Evolutionary conservation across 1,140 invertebrate genomes (phyloP).

Genomic region (Tachypleus tridentatus): DNA sequence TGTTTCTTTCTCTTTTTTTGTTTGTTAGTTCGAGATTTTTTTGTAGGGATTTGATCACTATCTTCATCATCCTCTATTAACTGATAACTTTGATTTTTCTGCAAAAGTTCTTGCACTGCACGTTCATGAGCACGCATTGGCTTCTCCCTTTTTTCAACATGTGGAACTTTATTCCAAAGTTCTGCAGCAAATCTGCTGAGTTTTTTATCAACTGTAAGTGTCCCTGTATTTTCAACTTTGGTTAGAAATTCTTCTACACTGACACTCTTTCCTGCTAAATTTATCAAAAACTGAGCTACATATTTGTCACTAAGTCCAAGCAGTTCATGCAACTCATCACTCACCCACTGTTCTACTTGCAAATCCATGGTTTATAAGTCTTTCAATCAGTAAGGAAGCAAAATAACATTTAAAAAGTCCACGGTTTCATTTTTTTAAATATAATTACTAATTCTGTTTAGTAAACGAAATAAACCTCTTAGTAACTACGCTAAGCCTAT

Average conservation of each 20-base stretch:
- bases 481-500: no score
- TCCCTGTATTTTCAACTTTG: conserved; percentile 36
- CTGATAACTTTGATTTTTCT: conserved; percentile 35
- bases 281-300: conserved; percentile 40
- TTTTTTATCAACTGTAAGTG: conserved; percentile 37
- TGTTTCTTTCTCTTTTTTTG: conserved; percentile 21
- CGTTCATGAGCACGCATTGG: conserved; percentile 27
- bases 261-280: conserved; percentile 36
- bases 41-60: conserved; percentile 23
- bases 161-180: conserved; percentile 29
- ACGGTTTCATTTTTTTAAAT: no score
- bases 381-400: no score
- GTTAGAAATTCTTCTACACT: conserved; percentile 34
- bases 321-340: conserved; percentile 41
- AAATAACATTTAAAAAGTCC: no score
- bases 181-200: conserved; percentile 32
- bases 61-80: conserved; percentile 35
- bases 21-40: conserved; percentile 2
- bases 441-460: no score
- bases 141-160: conserved; percentile 25
- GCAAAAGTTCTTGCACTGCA: conserved; percentile 30
- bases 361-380: no score
- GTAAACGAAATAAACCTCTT: no score
- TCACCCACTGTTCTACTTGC: conserved; percentile 37
- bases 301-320: conserved; percentile 42